Base-by-base conservation (phyloP, 2,113 vertebrate species). In the Cacatua alba region DNA sequence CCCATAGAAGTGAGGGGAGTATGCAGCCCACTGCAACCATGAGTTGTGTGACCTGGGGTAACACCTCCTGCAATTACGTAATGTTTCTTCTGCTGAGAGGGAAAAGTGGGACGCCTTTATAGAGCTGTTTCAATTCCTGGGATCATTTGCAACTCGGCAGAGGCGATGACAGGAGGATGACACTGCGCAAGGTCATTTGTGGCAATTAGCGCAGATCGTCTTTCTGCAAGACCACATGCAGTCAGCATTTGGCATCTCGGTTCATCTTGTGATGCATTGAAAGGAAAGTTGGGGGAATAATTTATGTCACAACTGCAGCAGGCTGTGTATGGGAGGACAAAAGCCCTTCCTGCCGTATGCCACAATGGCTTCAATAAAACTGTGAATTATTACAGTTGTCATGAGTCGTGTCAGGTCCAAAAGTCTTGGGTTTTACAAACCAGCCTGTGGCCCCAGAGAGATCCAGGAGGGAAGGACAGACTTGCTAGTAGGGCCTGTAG, bases 81-180 rank as follows among this genome's bases (percentile, higher is more conserved):
- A 5, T 31, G 53, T 39, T 81, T 20, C 68, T 20, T 11, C 51
- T 48, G 46, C 79, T 35, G 5, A 15, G 14, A 20, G 23, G 31
- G n/a, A 2, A 2, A 25, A 31, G 3, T 5, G 6, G 37, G 79
- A 37, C 4, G 0, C 4, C 11, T 43, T 15, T 6, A 1, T 19
- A 82, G 75, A 16, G n/a, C 84, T 31, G 11, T 2, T n/a, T 51
- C 10, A 14, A 1, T 37, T 51, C 19, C 79, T 26, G 74, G 60
- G 64, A 25, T 62, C 1, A 0, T 24, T 16, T 60, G n/a, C 26
- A 13, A 2, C 72, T 35, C 6, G 1, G 21, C 68, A 82, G 76
- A 59, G n/a, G 72, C n/a, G 8, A 5, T 4, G 44, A 5, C 88
- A 75, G 80, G 67, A 82, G 71, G 59, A 49, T 6, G 62, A 11